Conservation (phyloP, 2,113 vertebrate species). For the Heterotilapia buettikoferi region DNA sequence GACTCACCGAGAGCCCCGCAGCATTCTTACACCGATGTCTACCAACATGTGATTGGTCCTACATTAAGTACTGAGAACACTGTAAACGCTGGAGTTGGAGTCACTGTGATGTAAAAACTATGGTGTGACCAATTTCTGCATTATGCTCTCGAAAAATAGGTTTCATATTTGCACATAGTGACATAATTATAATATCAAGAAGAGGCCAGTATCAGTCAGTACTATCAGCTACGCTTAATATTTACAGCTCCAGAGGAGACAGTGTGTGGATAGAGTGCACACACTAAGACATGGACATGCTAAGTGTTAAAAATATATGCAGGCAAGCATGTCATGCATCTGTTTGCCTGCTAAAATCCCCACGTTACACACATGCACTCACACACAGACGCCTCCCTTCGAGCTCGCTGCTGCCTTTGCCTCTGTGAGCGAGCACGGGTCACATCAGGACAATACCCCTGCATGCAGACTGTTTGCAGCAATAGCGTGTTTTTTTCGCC, state of each 20-base stretch:
- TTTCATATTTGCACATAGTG: neutral
- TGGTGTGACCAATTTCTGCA: neutral
- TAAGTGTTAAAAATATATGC: neutral
- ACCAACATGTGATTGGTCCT: neutral
- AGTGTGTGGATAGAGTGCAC: neutral
- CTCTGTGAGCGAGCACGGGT: conserved; percentile 16
- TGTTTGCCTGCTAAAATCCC: neutral
- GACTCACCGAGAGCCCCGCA: neutral
- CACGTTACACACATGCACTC: neutral
- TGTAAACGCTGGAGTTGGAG: neutral
- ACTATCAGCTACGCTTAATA: neutral
- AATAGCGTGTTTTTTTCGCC: neutral
- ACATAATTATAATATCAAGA: neutral
- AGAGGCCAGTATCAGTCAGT: neutral
- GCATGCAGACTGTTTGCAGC: conserved; percentile 36
- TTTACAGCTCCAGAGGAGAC: neutral
- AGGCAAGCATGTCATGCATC: neutral
- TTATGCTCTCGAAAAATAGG: neutral
- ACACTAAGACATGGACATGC: neutral
- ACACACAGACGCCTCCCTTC: neutral
- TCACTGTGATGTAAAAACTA: neutral
- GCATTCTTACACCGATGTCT: neutral
- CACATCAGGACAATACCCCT: conserved; percentile 44
- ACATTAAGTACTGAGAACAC: neutral
- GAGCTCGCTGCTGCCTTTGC: neutral